These are phyloP conservation scores for Galemys pyrenaicus DNA, from an alignment of 2,113 vertebrate genomes.

Conservation along the genomic window DNA sequence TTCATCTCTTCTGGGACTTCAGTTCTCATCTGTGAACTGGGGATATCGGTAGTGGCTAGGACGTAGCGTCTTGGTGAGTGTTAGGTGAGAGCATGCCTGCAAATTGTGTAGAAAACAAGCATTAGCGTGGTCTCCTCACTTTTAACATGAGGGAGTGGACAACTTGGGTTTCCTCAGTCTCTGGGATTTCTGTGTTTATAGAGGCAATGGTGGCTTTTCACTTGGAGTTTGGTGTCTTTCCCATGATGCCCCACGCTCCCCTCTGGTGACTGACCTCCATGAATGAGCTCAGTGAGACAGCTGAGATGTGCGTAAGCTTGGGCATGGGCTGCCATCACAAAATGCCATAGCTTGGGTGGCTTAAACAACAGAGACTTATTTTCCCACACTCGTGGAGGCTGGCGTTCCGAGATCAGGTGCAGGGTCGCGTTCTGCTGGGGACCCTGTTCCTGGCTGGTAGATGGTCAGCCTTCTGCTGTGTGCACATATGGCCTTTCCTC, in stretches of 20 bases:
- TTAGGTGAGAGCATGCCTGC: no score
- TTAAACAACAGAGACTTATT: background rate
- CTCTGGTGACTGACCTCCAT: background rate
- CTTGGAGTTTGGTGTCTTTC: background rate
- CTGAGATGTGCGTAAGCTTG: background rate
- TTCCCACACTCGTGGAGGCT: background rate
- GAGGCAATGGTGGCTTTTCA: background rate
- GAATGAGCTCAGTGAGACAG: background rate
- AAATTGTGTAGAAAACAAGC: no score
- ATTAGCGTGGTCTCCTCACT: no score
- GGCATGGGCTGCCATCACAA: background rate
- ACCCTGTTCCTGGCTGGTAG: background rate
- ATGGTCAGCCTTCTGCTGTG: background rate
- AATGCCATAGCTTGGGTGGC: background rate
- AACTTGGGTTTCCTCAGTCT: no score
- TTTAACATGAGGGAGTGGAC: no score
- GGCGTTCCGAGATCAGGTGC: no score
- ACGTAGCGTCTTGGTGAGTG: no score
- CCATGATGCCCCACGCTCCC: background rate
- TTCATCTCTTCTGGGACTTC: no score
- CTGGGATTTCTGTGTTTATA: background rate
- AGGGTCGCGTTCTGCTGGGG: background rate
- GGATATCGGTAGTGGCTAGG: background rate
- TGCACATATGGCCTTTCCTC: background rate
- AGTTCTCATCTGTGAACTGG: background rate